Evolutionary conservation across 1,140 invertebrate species (phyloP).

Genomic region (Orius insidiosus): DNA sequence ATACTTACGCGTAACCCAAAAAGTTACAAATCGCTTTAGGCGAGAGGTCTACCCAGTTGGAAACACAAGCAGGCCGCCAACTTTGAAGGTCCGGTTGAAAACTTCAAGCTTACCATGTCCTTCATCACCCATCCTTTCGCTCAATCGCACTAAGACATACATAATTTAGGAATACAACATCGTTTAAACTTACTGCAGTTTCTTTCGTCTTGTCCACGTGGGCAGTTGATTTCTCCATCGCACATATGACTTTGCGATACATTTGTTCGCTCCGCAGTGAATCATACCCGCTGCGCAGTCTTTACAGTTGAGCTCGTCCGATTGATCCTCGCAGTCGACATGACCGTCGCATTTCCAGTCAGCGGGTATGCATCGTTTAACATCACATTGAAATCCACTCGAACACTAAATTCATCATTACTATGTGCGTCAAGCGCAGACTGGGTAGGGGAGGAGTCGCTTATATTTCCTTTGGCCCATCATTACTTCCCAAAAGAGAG

Average conservation of each 20-base stretch:
- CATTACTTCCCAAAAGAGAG: neutral
- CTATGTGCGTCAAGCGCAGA: neutral
- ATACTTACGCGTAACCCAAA: conserved; percentile 53
- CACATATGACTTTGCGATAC: conserved; percentile 62
- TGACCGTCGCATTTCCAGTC: conserved; percentile 76
- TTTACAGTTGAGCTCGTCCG: conserved; percentile 64
- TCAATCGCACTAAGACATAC: conserved; percentile 44
- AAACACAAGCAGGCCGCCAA: conserved; percentile 57
- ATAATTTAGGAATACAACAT: neutral
- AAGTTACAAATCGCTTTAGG: conserved; percentile 46
- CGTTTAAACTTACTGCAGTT: conserved; percentile 51
- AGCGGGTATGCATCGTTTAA: conserved; percentile 60
- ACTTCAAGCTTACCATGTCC: conserved; percentile 55
- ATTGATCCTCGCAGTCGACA: conserved; percentile 70
- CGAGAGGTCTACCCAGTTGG: conserved; percentile 41
- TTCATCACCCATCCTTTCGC: conserved; percentile 55
- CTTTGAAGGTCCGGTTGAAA: conserved; percentile 44
- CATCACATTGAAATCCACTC: conserved; percentile 63
- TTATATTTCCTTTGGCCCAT: neutral
- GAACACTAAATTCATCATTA: conserved; percentile 37
- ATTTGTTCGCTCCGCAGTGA: conserved; percentile 56
- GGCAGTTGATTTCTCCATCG: conserved; percentile 70
- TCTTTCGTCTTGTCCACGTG: conserved; percentile 70
- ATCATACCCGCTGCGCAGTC: conserved; percentile 43
- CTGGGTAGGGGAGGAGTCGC: neutral